A percentile compares a stretch with the other conserved stretches of the same genome.
phyloP scores from a whole-genome alignment of 2,113 vertebrate species.

The Ochotona princeps region DNA sequence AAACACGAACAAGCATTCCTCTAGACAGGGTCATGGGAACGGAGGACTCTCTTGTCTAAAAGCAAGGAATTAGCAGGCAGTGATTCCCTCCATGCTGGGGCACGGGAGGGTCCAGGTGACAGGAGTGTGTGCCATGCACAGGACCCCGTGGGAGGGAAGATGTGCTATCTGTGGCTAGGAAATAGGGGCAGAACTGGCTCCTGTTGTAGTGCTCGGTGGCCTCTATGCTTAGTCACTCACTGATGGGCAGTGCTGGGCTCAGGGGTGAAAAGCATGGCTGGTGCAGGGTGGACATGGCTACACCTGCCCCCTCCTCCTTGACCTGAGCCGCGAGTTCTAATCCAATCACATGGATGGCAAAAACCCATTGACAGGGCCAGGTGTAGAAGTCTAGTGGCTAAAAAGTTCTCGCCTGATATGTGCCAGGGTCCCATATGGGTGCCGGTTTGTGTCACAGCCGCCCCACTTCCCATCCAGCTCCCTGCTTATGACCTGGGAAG shows the following conservation, averaged over 20 bases:
- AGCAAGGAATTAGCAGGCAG: neutral
- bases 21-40: neutral
- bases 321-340: neutral
- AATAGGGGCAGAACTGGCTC: neutral
- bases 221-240: neutral
- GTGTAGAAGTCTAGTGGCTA: too few relatives aligned
- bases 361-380: too few relatives aligned
- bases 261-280: neutral
- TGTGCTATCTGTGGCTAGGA: neutral
- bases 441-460: too few relatives aligned
- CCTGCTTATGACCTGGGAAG: too few relatives aligned
- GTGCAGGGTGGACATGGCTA: rapidly evolving
- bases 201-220: rapidly evolving
- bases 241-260: neutral
- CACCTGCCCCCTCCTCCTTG: neutral
- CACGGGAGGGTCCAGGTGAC: neutral
- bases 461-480: too few relatives aligned
- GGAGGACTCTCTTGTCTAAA: neutral
- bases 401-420: too few relatives aligned
- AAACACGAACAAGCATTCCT: neutral
- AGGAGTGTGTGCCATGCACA: neutral
- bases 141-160: neutral
- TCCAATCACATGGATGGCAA: neutral
- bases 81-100: neutral
- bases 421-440: too few relatives aligned